Evolutionary conservation across 2,888 invertebrate species (phyloP).

Genomic region (Lysandra bellargus): DNA sequence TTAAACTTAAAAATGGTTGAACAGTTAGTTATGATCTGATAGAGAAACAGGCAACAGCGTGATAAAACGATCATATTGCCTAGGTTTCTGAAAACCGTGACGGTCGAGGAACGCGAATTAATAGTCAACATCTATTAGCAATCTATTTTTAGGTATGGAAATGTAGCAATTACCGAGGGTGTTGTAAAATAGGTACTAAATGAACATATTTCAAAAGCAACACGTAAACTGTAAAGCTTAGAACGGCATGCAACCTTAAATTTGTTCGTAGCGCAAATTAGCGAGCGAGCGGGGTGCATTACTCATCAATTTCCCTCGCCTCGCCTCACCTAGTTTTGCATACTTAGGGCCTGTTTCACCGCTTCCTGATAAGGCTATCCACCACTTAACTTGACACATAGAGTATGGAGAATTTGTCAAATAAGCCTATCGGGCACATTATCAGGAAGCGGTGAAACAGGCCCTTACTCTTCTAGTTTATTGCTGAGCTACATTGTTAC

Average conservation of each 20-base stretch:
- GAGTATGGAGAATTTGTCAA: no score
- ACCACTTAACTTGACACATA: no score
- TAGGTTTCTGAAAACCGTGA: not conserved
- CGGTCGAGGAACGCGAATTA: not conserved
- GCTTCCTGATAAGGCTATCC: no score
- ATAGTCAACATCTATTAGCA: not conserved
- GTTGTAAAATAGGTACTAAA: slow-evolving; percentile 24
- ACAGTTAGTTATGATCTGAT: not conserved
- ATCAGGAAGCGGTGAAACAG: no score
- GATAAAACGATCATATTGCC: not conserved
- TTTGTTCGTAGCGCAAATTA: slow-evolving; percentile 29
- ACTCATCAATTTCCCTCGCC: slow-evolving; percentile 28
- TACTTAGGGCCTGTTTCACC: not conserved
- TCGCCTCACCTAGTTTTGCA: slow-evolving; percentile 9
- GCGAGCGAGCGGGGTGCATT: slow-evolving; percentile 25
- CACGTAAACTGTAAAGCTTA: slow-evolving; percentile 23
- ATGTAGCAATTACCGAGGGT: slow-evolving; percentile 3
- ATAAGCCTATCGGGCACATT: no score
- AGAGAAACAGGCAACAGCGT: not conserved
- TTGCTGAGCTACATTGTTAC: no score
- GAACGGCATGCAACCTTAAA: slow-evolving; percentile 30
- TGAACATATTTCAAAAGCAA: slow-evolving; percentile 29
- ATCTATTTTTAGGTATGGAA: slow-evolving; percentile 13
- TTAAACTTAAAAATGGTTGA: no score
- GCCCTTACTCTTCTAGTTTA: no score